Evolutionary conservation across 1,140 invertebrate genomes (phyloP).

Genomic region (Mamestra configurata): DNA sequence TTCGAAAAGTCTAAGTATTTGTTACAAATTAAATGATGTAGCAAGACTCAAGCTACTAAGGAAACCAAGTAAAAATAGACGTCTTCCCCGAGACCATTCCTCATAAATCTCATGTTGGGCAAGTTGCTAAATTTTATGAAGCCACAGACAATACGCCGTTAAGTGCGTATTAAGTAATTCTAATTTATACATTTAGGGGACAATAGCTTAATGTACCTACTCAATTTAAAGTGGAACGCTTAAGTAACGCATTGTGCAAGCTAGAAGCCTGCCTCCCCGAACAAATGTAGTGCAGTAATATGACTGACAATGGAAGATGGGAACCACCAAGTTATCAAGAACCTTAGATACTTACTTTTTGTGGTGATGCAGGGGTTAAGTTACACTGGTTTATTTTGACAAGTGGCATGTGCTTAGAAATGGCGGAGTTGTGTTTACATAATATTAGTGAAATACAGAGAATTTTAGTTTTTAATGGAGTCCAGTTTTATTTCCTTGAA

Average conservation of each 20-base stretch:
- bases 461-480: not conserved
- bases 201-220: constrained; percentile 42
- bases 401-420: constrained; percentile 2
- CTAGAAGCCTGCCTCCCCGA: constrained; percentile 35
- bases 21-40: not conserved
- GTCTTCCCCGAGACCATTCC: not conserved
- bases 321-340: not conserved
- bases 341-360: not conserved
- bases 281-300: constrained; percentile 47
- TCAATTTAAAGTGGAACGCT: constrained; percentile 56
- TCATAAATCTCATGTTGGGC: too few species aligned
- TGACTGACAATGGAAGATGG: constrained; percentile 34
- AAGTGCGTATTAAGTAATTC: constrained; percentile 41
- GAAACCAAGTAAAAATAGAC: not conserved
- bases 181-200: constrained; percentile 34
- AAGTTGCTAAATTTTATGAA: constrained; percentile 29
- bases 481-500: not conserved
- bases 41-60: not conserved
- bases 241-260: constrained; percentile 59
- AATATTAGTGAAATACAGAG: constrained; percentile 1
- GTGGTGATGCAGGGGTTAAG: not conserved
- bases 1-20: not conserved
- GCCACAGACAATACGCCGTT: constrained; percentile 29
- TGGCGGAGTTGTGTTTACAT: not conserved
- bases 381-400: not conserved